Conservation (phyloP, 2,888 invertebrate genomes). For the Himalopsyche japonica region DNA sequence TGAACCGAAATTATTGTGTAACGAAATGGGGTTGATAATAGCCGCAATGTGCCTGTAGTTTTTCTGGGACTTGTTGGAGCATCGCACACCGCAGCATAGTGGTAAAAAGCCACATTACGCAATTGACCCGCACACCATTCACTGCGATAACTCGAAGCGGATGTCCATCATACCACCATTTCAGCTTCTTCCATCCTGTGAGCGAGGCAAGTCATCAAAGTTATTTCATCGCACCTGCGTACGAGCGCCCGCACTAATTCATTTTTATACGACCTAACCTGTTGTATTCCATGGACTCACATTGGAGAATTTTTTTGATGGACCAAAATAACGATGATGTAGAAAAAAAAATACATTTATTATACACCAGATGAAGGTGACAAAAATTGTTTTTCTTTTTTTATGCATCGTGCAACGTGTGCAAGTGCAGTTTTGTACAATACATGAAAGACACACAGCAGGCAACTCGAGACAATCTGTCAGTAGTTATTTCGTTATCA, state of each 20-base stretch:
- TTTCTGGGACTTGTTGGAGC: not conserved
- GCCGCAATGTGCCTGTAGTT: not conserved
- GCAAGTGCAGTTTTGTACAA: too few species aligned
- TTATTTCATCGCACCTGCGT: not conserved
- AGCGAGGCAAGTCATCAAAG: not conserved
- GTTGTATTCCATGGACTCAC: not conserved
- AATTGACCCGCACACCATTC: not conserved
- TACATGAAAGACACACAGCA: too few species aligned
- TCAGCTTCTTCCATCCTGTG: not conserved
- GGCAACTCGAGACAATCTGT: too few species aligned
- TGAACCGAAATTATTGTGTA: not conserved
- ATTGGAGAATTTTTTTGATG: too few species aligned
- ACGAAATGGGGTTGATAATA: not conserved
- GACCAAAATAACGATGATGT: too few species aligned
- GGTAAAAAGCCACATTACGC: not conserved
- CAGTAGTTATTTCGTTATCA: too few species aligned
- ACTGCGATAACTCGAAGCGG: not conserved
- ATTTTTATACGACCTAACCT: not conserved
- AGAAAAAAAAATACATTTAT: too few species aligned
- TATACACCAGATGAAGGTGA: too few species aligned
- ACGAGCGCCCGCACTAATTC: not conserved
- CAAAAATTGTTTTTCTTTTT: too few species aligned
- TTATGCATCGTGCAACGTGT: too few species aligned
- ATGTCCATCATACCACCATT: not conserved
- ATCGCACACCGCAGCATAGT: not conserved